These are phyloP conservation scores for Phortica magna DNA, from an alignment of 2,888 invertebrate genomes.

Conservation along the genomic window DNA sequence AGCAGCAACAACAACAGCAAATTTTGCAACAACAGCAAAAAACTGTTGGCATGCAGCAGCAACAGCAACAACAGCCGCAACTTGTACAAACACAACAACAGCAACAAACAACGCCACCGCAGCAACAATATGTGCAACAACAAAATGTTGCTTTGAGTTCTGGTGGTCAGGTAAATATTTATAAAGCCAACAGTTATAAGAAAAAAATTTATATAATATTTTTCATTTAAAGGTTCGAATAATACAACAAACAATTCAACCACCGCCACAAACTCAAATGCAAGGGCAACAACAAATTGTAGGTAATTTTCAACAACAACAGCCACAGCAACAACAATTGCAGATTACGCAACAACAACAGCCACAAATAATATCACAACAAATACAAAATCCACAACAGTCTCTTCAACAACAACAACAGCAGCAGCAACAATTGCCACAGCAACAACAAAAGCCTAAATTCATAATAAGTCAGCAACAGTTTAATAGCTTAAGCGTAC, in stretches of 20 bases:
- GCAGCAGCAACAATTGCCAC: constrained; percentile 57
- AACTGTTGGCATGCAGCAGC: constrained; percentile 50
- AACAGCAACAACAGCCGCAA: constrained; percentile 49
- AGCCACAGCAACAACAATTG: constrained; percentile 33
- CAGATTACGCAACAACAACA: constrained; percentile 42
- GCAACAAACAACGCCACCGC: constrained; percentile 45
- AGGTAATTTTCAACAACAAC: constrained; percentile 47
- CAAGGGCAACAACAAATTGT: constrained; percentile 47
- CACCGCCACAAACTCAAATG: constrained; percentile 50
- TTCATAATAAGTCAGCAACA: constrained; percentile 82
- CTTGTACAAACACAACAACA: constrained; percentile 45
- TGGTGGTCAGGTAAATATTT: constrained; percentile 55
- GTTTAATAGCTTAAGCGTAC: constrained; percentile 82
- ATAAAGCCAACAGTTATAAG: background rate
- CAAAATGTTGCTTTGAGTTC: constrained; percentile 57
- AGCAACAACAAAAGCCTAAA: constrained; percentile 68
- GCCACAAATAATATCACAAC: constrained; percentile 50
- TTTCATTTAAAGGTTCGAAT: constrained; percentile 46
- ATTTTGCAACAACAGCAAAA: constrained; percentile 49
- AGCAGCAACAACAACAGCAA: constrained; percentile 69
- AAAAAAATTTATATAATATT: background rate
- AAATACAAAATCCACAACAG: constrained; percentile 55
- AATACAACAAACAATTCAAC: constrained; percentile 66
- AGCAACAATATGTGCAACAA: constrained; percentile 68
- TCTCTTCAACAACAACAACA: constrained; percentile 59